These are phyloP conservation scores for Gouania willdenowi DNA, from an alignment of 2,797 vertebrate genomes.

Conservation along the genomic window DNA sequence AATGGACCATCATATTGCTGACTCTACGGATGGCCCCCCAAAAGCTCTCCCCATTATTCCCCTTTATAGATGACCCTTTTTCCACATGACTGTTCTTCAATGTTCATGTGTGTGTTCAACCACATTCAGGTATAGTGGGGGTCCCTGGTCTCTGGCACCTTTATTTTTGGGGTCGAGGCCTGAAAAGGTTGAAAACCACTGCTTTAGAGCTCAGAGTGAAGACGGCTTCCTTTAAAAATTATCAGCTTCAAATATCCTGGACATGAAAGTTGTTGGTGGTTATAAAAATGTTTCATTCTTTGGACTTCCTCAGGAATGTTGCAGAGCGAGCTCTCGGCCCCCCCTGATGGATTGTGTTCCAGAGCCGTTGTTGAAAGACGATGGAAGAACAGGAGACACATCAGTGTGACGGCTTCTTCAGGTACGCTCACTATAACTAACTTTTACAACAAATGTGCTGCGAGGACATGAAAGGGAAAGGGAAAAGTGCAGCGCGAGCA, in stretches of 20 bases:
- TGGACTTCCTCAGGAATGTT: background rate
- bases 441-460: slow-evolving; percentile 14
- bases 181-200: no score
- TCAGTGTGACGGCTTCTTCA: slow-evolving; percentile 16
- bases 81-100: no score
- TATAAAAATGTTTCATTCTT: background rate
- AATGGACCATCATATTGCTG: no score
- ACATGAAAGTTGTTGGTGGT: slow-evolving; percentile 4
- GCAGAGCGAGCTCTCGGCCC: background rate
- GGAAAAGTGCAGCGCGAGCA: slow-evolving; percentile 31
- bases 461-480: slow-evolving; percentile 31
- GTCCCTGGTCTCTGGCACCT: no score
- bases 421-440: background rate
- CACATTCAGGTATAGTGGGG: no score
- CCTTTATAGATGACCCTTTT: no score
- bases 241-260: slow-evolving; percentile 3
- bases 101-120: no score
- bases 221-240: slow-evolving; percentile 12
- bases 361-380: no score
- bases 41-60: no score
- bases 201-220: slow-evolving; percentile 16
- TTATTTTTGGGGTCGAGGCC: no score
- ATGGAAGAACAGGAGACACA: background rate
- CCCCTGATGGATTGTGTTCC: slow-evolving; percentile 1
- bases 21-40: no score